Base-by-base conservation (phyloP, 2,797 vertebrate genomes). In the Spinibarbus caldwelli region DNA sequence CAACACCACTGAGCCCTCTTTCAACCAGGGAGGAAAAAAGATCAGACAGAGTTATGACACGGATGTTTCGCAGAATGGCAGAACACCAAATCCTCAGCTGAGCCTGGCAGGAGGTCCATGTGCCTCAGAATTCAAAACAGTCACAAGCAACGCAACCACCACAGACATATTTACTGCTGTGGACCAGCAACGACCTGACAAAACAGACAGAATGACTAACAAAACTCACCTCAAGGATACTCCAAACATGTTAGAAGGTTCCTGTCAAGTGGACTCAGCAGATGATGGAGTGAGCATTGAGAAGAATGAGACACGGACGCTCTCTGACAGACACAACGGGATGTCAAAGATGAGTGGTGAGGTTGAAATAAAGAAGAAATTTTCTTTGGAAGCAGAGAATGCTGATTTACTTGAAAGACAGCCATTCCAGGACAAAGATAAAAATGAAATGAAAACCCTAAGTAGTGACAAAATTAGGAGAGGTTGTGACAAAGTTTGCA, bases 201-300 rank as follows among this genome's bases (percentile, higher is more conserved):
- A 8, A 21, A 21, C 29, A 36, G 87, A 86, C 5, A 59, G 67
- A 84, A 83, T 86, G 87, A 83, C 82, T 57, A 80, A 84, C 78
- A 76, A 75, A 82, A 73, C 76, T 66, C 87, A 83, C 43, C 82
- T 36, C 11, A 83, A 45, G 72, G 45, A 83, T 80, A 36, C 43
- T 21, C 70, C 83, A 72, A 77, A 86, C 14, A 71, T 86, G 26
- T 82, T 47, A 4, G 85, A 72, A 82, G 52, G 21, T 45, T 73
- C 78, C 34, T 31, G 49, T 81, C 75, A 43, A 59, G 45, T 31
- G 23, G 71, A 87, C 85, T 86, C 87, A 29, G 57, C 78, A 23
- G 91, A 93, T 26, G 93, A 93, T 21, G 92, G 92, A 90, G 90
- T 90, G 54, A 86, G 92, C 49, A 87, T 91, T 2, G 90, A 94